These are phyloP conservation scores for Manis pentadactyla DNA, from an alignment of 2,797 vertebrate genomes.

Conservation along the genomic window DNA sequence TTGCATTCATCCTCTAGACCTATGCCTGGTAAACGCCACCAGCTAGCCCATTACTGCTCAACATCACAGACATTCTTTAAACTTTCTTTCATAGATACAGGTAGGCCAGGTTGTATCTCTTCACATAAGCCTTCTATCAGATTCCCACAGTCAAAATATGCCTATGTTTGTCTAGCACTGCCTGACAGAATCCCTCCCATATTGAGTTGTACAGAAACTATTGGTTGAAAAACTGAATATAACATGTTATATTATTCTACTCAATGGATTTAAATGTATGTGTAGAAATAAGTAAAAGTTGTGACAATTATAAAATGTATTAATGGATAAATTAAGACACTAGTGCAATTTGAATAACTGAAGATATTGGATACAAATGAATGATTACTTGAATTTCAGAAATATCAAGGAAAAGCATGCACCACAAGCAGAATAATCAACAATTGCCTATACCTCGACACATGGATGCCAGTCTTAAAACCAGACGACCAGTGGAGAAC, in stretches of 20 bases:
- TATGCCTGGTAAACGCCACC: not conserved
- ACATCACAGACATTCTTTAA: not conserved
- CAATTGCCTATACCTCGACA: not conserved
- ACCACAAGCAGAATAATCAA: not conserved
- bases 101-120: not conserved
- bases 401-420: not conserved
- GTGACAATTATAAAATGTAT: not conserved
- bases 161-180: not conserved
- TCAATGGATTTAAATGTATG: not conserved
- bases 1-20: not conserved
- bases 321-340: not conserved
- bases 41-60: not conserved
- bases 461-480: not conserved
- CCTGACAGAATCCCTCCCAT: not conserved
- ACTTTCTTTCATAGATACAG: not conserved
- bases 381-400: not conserved
- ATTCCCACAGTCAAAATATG: not conserved
- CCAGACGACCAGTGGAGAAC: no score
- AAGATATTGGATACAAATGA: not conserved
- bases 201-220: not conserved
- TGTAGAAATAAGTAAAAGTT: not conserved
- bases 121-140: not conserved
- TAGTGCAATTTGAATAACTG: not conserved
- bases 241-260: not conserved
- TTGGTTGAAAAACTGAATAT: not conserved